Evolutionary conservation across 1,140 invertebrate species (phyloP).

Genomic region (Grapholita molesta): DNA sequence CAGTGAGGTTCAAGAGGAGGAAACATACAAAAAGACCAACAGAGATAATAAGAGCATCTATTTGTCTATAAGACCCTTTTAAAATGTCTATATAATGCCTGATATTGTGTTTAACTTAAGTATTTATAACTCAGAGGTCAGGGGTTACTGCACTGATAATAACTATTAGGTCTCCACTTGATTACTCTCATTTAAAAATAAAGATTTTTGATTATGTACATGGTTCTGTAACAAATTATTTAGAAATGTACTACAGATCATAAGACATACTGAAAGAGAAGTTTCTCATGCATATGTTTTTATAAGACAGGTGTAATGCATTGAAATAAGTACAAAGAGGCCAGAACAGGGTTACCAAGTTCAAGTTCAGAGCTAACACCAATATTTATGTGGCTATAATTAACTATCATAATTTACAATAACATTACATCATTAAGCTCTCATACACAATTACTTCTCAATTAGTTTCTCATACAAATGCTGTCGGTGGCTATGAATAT

Average conservation of each 20-base stretch:
- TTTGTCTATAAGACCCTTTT: no score
- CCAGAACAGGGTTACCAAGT: neutral
- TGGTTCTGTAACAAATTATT: conserved; percentile 31
- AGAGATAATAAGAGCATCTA: no score
- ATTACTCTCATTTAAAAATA: neutral
- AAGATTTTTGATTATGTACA: no score
- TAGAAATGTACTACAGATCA: conserved; percentile 16
- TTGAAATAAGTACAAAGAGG: neutral
- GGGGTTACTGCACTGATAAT: neutral
- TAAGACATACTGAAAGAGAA: neutral
- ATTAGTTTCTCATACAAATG: conserved; percentile 12
- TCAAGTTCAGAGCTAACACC: neutral
- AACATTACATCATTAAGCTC: conserved; percentile 3
- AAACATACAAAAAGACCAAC: no score
- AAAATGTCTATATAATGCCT: no score
- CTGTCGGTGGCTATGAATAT: conserved; percentile 35
- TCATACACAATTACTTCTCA: conserved; percentile 37
- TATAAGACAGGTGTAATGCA: conserved; percentile 29
- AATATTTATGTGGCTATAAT: neutral
- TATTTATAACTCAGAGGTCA: neutral
- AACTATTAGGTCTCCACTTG: neutral
- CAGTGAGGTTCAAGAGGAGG: no score
- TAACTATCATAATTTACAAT: neutral
- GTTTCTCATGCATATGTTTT: conserved; percentile 33
- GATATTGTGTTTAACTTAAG: neutral